phyloP scores from a whole-genome alignment of 2,888 invertebrate species.

The Trissoscelio sp. region DNA sequence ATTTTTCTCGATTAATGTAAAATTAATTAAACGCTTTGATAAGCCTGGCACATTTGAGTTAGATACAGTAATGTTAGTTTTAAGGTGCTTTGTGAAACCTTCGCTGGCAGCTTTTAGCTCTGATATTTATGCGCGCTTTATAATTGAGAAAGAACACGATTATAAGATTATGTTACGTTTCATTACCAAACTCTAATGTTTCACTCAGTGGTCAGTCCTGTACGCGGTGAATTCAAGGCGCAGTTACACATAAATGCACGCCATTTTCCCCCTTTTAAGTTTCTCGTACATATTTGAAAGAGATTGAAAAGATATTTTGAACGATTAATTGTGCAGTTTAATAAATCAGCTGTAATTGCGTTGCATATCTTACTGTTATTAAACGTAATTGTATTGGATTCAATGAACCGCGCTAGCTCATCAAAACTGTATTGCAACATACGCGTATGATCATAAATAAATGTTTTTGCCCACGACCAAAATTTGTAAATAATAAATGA shows the following conservation, averaged over 20 bases:
- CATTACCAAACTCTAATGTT: conserved; percentile 41
- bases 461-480: conserved; percentile 29
- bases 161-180: conserved; percentile 45
- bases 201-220: conserved; percentile 24
- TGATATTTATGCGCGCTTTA: conserved; percentile 40
- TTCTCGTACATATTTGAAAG: conserved; percentile 29
- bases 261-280: conserved; percentile 7
- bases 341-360: conserved; percentile 36
- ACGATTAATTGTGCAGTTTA: conserved; percentile 38
- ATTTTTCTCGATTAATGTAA: conserved; percentile 7
- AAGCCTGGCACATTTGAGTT: conserved; percentile 2
- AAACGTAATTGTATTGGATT: conserved; percentile 14
- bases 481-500: conserved; percentile 60
- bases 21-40: conserved; percentile 23
- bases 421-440: conserved; percentile 8
- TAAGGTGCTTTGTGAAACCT: conserved; percentile 1
- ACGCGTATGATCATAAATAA: conserved; percentile 43
- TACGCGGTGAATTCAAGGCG: conserved; percentile 12
- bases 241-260: conserved; percentile 29
- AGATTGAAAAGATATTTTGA: conserved; percentile 29
- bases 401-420: conserved; percentile 10
- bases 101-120: conserved; percentile 24
- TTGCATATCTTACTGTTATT: conserved; percentile 2
- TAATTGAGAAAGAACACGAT: conserved; percentile 46
- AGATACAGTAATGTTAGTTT: not conserved